Evolutionary conservation across 2,888 invertebrate genomes (phyloP).

Genomic region (Watsonalla cultraria): DNA sequence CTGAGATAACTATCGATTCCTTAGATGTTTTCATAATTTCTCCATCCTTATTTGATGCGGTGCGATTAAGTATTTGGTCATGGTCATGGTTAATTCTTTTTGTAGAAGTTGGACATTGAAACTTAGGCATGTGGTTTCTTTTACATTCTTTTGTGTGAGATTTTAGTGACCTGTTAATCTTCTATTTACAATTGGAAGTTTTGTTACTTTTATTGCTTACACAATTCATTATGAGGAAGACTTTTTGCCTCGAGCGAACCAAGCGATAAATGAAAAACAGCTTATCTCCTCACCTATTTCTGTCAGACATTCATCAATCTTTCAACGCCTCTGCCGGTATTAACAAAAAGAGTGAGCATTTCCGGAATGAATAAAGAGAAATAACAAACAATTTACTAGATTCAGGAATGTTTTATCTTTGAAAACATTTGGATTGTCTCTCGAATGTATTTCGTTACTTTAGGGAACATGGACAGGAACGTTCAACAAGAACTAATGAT

Average conservation of each 20-base stretch:
- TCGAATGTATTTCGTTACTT: no score
- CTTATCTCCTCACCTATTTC: background rate
- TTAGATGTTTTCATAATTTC: slow-evolving; percentile 65
- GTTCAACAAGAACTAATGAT: no score
- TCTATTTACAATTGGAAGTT: no score
- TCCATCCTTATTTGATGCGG: slow-evolving; percentile 44
- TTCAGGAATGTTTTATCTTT: no score
- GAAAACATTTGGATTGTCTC: background rate
- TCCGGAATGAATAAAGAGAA: background rate
- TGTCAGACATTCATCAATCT: background rate
- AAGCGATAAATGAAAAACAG: background rate
- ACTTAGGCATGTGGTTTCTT: background rate
- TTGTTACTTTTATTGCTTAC: no score
- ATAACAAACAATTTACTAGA: no score
- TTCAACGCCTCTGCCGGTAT: background rate
- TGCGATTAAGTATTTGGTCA: slow-evolving; percentile 27
- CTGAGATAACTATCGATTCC: slow-evolving; percentile 58
- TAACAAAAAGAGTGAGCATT: background rate
- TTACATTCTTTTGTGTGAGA: background rate
- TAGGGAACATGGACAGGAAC: no score
- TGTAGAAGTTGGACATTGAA: background rate
- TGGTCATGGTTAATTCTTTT: background rate
- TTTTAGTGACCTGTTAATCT: no score
- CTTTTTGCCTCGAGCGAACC: no score
- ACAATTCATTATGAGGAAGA: no score